Evolutionary conservation across 1,140 invertebrate genomes (phyloP), one percentile per base, ranked within the genome.

Genomic region (Thaumatotibia leucotreta): DNA sequence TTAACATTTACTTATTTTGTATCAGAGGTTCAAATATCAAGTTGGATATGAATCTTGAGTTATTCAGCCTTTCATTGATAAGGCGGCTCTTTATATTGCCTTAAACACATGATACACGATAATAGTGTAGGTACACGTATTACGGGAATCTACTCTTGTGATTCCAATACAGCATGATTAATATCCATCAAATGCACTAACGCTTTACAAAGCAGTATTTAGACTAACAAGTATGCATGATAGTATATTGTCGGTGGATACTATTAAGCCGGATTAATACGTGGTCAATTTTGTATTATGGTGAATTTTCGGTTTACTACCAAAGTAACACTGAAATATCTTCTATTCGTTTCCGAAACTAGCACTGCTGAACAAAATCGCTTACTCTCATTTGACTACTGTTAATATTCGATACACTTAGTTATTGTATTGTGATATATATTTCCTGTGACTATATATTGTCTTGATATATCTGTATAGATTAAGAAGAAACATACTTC

Each of bases 181-280:
- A n/a, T n/a, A 71, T 31, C 72, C 67, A 75, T 64, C 63, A 65
- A 72, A 75, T 80, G 77, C 58, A 67, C 62, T 82, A 82, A 82
- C 69, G 80, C 80, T 82, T 80, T 61, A 67, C 71, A 69, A 69
- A 76, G 52, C 52, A 58, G 52, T 58, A 70, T 65, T 66, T 65
- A 65, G 68, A 76, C 72, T 78, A 80, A 80, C 68, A 63, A n/a
- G 35, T 35, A 32, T 49, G 22, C 50, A 52, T 31, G 31, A 14
- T 9, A 45, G n/a, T 20, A 0, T 45, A 45, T 5, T 45, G 6
- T 45, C 20, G 17, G 39, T 45, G 17, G n/a, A n/a, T n/a, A 17
- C 3, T 17, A 17, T 20, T 45, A 8, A 35, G n/a, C 33, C 14
- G 33, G 33, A 14, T 14, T 35, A 35, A 35, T 35, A 35, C n/a